Base-by-base conservation (phyloP, 2,888 invertebrate species). In the Lordiphosa fenestrarum region DNA sequence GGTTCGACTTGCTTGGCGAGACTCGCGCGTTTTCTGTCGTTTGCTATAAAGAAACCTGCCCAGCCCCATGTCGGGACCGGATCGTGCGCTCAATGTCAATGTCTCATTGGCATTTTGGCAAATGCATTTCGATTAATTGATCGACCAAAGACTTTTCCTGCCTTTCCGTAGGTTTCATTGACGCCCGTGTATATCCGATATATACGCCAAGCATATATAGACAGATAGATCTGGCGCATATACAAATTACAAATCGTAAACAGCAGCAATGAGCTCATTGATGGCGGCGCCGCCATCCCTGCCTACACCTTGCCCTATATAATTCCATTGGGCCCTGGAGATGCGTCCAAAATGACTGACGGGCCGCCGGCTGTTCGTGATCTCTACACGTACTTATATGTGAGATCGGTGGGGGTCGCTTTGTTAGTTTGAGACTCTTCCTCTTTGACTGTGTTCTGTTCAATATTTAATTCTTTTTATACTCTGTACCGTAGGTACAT, bases 61-160 rank as follows among this genome's bases (percentile, higher is more conserved):
- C 61, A 51, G 61, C 59, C 48, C 44, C 44, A 42, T 47, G 23
- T 47, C 33, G 37, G 55, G 33, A 54, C 35, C 56, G 50, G 42
- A 35, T 51, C 66, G 66, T 53, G 58, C 58, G 71, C 72, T 82
- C 80, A 81, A 81, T 81, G 80, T 81, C 80, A 81, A 81, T 81
- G 85, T 65, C 80, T 81, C 85, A 82, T 78, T 84, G 80, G 73
- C 69, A 84, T 82, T 81, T 81, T 84, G 80, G 85, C 80, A 84
- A 80, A 66, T 69, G 68, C 46, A 54, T 58, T 66, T 50, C 67
- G 59, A 67, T 82, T 81, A 82, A 84, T 81, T 72, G 83, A 69
- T 62, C 38, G 52, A 65, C 62, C 53, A 40, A 62, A 55, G 53
- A 62, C 53, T 44, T 54, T 33, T 37, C 13, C 36, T 44, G 42